Base-by-base conservation (phyloP, 92 coral and sea anemone species). In the Phenganax marumi region DNA sequence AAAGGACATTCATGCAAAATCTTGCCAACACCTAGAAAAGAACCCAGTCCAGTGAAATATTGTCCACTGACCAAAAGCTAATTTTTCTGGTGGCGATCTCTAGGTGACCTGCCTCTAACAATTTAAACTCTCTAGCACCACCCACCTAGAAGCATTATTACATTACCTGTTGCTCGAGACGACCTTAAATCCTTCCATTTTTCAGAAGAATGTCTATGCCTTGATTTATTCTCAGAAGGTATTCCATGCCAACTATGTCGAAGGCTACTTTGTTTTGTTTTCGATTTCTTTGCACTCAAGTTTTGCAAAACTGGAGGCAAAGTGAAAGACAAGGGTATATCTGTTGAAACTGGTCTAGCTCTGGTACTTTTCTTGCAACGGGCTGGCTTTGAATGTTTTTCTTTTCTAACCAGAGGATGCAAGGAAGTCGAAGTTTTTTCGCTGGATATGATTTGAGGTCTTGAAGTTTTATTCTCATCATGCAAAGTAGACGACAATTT, bases 241-340 rank as follows among this genome's bases (percentile, higher is more conserved):
- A 76, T 76, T 6, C 81, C 81, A 55, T 76, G 81, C 81, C 81
- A 76, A 57, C 81, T 76, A 62, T 56, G 81, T 39, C 53, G 81
- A 51, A 76, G 57, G 52, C 52, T 76, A 19, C 22, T 76, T 39
- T n/a, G 22, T 49, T 57, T 76, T 24, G 22, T 9, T 56, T 51
- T 72, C 5, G 24, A 24, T 10, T 8, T 52, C 8, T 52, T 25
- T 51, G 24, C 46, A 10, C 64, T 52, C 3, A 3, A 21, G 61
- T 39, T 13, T 8, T 18, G 47, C 10, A 25, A 54, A 50, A 22
- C 61, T 0, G 79, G 46, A n/a, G 61, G 61, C 0, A 63, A 74
- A 39, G 62, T 74, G 13, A 26, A 51, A 9, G 49, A 50, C 6
- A 25, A 2, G 3, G 26, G 43, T 6, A 76, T 6, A 1, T 60